Percentiles rank a stretch among this genome's conserved stretches.
Conservation (phyloP, 2,797 vertebrate genomes). For the Acipenser transmontanus region DNA sequence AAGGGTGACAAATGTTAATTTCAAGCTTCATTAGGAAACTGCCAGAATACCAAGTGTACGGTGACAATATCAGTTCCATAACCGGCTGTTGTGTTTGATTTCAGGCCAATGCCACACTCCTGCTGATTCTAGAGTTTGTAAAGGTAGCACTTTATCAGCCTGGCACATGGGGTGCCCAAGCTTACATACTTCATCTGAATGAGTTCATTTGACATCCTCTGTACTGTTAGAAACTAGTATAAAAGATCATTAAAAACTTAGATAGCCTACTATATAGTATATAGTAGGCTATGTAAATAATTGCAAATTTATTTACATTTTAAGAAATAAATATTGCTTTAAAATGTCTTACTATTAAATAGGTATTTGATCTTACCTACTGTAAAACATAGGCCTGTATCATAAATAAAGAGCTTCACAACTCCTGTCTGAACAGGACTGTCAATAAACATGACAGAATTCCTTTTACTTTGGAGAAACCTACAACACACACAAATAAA, state of each 20-base stretch:
- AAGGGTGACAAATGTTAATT: not conserved
- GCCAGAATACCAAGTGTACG: not conserved
- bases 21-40: not conserved
- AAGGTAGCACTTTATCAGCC: not conserved
- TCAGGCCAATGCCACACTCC: constrained; percentile 47
- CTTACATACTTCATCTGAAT: not conserved
- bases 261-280: too few relatives aligned
- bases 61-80: not conserved
- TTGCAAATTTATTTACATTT: too few relatives aligned
- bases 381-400: too few relatives aligned
- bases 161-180: not conserved
- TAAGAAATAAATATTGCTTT: too few relatives aligned
- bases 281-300: too few relatives aligned
- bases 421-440: too few relatives aligned
- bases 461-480: too few relatives aligned
- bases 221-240: not conserved
- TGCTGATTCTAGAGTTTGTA: not conserved
- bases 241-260: not conserved
- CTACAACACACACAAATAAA: too few relatives aligned
- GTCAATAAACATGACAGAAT: too few relatives aligned
- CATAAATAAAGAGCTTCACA: too few relatives aligned
- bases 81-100: constrained; percentile 28
- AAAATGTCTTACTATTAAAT: too few relatives aligned
- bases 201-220: not conserved
- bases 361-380: too few relatives aligned